Conservation (phyloP, 2,113 vertebrate species). For the Trachemys scripta region DNA sequence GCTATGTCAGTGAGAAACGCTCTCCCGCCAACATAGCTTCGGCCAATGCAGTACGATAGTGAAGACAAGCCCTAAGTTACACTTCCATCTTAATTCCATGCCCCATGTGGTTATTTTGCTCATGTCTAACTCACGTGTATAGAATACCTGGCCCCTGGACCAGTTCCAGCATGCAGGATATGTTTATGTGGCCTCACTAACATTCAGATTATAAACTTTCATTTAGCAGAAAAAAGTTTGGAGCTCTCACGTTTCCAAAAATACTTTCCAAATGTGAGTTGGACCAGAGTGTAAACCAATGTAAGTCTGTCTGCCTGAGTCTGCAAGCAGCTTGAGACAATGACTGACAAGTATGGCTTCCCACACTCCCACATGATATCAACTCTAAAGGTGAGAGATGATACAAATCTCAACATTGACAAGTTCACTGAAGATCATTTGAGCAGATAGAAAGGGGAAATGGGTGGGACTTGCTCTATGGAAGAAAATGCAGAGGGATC, state of each 20-base stretch:
- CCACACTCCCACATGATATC: background rate
- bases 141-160: background rate
- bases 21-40: no score
- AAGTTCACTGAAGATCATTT: background rate
- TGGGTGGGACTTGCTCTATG: background rate
- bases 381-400: background rate
- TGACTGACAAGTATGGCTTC: background rate
- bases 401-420: background rate
- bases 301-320: background rate
- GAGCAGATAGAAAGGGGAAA: background rate
- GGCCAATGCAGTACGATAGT: no score
- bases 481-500: background rate
- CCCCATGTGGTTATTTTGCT: background rate
- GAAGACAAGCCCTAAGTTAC: background rate
- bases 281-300: background rate
- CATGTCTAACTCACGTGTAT: background rate
- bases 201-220: background rate
- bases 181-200: background rate
- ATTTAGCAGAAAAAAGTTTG: background rate
- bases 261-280: background rate
- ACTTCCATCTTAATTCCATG: background rate
- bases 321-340: background rate
- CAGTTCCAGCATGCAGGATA: background rate
- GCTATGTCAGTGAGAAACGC: no score
- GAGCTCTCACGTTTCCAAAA: background rate